Percentiles rank a stretch among this genome's conserved stretches.
Conservation (phyloP, 2,113 vertebrate genomes). For the Onychostoma macrolepis region DNA sequence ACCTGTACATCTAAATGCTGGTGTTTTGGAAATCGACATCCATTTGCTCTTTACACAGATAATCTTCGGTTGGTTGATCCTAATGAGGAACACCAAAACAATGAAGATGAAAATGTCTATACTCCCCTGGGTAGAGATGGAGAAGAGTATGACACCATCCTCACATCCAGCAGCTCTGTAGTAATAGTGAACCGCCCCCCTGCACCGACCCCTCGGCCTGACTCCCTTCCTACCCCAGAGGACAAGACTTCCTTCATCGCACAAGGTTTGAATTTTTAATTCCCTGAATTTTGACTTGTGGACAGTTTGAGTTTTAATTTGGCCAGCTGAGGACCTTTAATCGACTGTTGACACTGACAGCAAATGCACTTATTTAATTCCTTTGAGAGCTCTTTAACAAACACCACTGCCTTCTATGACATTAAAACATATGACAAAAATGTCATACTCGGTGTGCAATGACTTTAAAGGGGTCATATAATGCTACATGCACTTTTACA, state of each 20-base stretch:
- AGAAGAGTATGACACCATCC: constrained; percentile 71
- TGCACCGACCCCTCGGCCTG: constrained; percentile 75
- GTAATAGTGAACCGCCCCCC: constrained; percentile 75
- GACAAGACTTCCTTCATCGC: constrained; percentile 63
- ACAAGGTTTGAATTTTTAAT: constrained; percentile 72
- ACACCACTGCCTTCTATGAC: background rate
- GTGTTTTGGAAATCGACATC: background rate
- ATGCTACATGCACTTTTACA: no score
- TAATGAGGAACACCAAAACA: constrained; percentile 27
- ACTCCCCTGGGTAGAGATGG: constrained; percentile 55
- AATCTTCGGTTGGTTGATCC: constrained; percentile 49
- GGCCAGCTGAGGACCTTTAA: background rate
- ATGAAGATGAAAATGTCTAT: constrained; percentile 64
- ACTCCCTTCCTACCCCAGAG: constrained; percentile 59
- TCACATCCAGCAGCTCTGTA: constrained; percentile 54
- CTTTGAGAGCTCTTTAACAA: background rate
- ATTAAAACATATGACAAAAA: background rate
- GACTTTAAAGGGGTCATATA: no score
- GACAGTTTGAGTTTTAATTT: background rate
- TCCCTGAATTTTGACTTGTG: background rate
- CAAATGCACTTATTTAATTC: background rate
- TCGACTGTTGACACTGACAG: background rate
- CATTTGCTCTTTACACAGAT: constrained; percentile 49
- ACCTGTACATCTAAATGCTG: background rate
- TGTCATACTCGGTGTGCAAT: no score